Conservation (phyloP, 2,113 vertebrate genomes). For the Indicator maculatus region DNA sequence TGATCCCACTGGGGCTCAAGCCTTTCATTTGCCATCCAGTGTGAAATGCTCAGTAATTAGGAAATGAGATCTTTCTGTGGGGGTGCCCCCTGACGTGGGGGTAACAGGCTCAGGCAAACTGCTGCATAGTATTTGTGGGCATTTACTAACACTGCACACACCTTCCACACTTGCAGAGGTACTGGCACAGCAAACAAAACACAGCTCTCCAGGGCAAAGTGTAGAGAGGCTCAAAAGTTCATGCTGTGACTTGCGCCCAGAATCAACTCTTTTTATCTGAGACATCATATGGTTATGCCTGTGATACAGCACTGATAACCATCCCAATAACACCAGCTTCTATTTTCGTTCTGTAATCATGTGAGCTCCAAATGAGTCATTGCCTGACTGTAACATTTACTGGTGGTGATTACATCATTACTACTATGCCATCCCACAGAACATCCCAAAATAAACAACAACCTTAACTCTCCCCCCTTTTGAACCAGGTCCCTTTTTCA, state of each 20-base stretch:
- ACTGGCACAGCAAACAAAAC: neutral
- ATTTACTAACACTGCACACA: neutral
- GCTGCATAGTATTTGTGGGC: neutral
- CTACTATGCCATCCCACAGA: neutral
- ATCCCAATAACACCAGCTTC: neutral
- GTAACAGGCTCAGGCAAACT: neutral
- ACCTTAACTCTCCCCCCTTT: neutral
- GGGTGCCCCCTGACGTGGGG: accelerated
- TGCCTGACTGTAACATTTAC: neutral
- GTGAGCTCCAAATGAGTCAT: neutral
- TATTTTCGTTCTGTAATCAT: neutral
- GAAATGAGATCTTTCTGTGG: neutral
- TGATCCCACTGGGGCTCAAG: neutral
- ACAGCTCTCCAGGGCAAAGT: neutral
- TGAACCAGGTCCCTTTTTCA: neutral
- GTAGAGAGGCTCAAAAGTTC: neutral
- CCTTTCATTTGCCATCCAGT: neutral
- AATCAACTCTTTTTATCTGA: neutral
- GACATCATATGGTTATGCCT: neutral
- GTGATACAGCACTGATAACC: slow-evolving; percentile 5
- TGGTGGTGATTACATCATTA: neutral
- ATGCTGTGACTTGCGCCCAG: neutral
- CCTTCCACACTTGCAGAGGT: neutral
- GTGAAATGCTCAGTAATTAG: neutral
- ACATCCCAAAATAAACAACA: neutral